Conservation (phyloP, 2,113 vertebrate genomes). For the Peucedramus taeniatus region DNA sequence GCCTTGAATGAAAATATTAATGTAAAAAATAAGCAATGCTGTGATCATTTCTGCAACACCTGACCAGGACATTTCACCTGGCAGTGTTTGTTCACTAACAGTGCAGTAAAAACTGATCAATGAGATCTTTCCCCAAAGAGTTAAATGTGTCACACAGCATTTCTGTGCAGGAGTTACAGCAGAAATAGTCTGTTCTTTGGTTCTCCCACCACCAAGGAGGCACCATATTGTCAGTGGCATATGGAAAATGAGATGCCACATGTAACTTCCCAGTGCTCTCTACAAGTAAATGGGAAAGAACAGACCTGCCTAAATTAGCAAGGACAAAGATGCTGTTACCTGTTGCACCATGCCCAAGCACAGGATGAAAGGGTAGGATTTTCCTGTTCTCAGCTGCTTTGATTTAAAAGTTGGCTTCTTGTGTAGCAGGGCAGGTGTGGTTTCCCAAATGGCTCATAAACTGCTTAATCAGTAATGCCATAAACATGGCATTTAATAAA, state of each 20-base stretch:
- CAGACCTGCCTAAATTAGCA: not conserved
- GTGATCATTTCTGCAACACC: not conserved
- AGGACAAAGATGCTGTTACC: not conserved
- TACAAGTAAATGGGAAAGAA: not conserved
- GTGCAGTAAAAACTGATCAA: not conserved
- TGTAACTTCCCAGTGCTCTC: not conserved
- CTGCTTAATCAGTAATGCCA: conserved; percentile 19
- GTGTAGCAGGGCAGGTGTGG: not conserved
- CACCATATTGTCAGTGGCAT: not conserved
- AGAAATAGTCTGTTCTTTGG: not conserved
- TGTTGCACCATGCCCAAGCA: not conserved
- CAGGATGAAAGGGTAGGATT: not conserved
- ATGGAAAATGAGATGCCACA: not conserved
- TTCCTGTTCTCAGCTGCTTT: not conserved
- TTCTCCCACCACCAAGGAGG: not conserved
- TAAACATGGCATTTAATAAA: conserved; percentile 27
- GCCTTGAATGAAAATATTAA: not conserved
- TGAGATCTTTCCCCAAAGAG: not conserved
- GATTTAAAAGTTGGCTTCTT: not conserved
- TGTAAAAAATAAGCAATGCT: not conserved
- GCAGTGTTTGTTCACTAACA: not conserved
- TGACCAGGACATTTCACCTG: not conserved
- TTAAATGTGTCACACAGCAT: not conserved
- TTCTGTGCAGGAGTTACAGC: not conserved
- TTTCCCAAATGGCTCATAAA: not conserved